A percentile compares a stretch with the other conserved stretches of the same genome.
These are phyloP conservation scores for Phrynocephalus forsythii DNA, from an alignment of 2,797 vertebrate species.

Conservation along the genomic window DNA sequence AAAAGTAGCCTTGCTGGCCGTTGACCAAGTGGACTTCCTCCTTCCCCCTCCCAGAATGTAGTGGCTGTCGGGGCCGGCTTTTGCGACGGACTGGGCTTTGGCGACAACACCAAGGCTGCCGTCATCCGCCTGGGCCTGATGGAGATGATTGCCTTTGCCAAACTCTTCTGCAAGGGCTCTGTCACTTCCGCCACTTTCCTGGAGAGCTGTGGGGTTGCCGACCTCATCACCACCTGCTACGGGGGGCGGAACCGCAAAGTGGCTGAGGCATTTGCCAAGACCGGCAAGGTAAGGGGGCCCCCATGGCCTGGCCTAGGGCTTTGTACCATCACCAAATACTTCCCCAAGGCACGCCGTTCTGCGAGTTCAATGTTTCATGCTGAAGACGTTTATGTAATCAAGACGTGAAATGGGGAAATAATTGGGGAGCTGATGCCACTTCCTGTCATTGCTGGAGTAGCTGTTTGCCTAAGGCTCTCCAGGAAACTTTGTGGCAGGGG, in stretches of 20 bases:
- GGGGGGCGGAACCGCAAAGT: conserved; percentile 96
- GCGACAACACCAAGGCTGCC: conserved; percentile 96
- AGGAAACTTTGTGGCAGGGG: not conserved
- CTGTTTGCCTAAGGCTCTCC: not conserved
- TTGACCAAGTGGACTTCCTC: not conserved
- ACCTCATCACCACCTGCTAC: conserved; percentile 98
- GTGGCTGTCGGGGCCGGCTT: conserved; percentile 97
- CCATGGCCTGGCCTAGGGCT: not conserved
- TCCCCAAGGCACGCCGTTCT: not conserved
- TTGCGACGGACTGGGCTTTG: conserved; percentile 94
- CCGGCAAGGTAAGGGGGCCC: conserved; percentile 77
- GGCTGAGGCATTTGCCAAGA: conserved; percentile 91
- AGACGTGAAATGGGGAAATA: no score
- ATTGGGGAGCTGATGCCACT: not conserved
- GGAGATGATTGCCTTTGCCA: conserved; percentile 96
- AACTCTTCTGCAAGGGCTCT: conserved; percentile 87
- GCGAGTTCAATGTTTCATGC: not conserved
- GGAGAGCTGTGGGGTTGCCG: conserved; percentile 95
- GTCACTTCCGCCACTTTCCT: conserved; percentile 89
- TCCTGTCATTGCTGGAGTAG: no score
- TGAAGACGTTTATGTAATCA: not conserved
- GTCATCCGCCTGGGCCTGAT: conserved; percentile 96
- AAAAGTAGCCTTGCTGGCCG: accelerated
- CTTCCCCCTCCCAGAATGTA: conserved; percentile 83
- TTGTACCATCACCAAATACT: not conserved